Conservation (phyloP, 2,113 vertebrate genomes). For the Limnothrissa miodon region DNA sequence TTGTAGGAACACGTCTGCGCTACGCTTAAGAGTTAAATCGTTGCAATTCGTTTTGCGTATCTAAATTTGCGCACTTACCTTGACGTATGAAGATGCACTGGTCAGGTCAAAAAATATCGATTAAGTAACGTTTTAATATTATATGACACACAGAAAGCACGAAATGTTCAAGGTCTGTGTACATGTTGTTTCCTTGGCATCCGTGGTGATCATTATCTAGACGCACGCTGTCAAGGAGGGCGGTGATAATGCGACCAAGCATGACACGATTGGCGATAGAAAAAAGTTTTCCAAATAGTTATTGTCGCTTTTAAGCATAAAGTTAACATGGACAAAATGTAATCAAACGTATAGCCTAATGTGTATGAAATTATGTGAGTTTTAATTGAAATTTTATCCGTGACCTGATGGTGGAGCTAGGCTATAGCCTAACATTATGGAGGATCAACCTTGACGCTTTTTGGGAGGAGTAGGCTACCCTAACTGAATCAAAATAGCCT, state of each 20-base stretch:
- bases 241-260: neutral
- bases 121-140: constrained; percentile 10
- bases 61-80: neutral
- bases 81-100: neutral
- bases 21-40: too few relatives aligned
- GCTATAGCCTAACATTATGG: too few relatives aligned
- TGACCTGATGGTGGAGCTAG: neutral
- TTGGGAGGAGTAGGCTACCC: too few relatives aligned
- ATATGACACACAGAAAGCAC: constrained; percentile 36
- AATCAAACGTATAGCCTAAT: neutral
- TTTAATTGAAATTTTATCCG: neutral
- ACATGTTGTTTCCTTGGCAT: constrained; percentile 27
- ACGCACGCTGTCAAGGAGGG: neutral
- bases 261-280: too few relatives aligned
- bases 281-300: too few relatives aligned
- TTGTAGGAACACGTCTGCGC: too few relatives aligned
- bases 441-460: too few relatives aligned
- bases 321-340: neutral
- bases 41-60: neutral
- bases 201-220: constrained; percentile 17
- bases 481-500: too few relatives aligned
- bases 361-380: neutral
- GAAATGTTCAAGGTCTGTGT: constrained; percentile 26
- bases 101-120: neutral
- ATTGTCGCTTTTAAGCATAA: too few relatives aligned